Percentiles rank a stretch among this genome's conserved stretches.
These are phyloP conservation scores for Amblyteles armatorius DNA, from an alignment of 2,888 invertebrate species.

Conservation along the genomic window DNA sequence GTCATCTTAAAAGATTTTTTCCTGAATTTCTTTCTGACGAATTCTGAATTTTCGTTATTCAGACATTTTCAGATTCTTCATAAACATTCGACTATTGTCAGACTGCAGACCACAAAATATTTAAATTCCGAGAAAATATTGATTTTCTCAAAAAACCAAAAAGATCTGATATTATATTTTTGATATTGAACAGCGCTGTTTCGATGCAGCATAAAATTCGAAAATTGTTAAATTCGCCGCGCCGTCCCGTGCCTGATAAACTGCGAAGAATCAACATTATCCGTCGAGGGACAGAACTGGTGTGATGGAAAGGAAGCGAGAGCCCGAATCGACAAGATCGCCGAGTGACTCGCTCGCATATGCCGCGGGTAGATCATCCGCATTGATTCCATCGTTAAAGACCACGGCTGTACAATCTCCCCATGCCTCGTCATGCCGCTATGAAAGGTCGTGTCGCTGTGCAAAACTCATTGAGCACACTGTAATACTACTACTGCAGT, in stretches of 20 bases:
- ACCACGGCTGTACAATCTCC: constrained; percentile 65
- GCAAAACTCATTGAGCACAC: constrained; percentile 64
- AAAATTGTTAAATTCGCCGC: background rate
- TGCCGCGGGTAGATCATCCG: constrained; percentile 61
- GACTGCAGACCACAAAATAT: too few species aligned
- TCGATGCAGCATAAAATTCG: background rate
- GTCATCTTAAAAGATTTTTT: too few species aligned
- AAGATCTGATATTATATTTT: background rate
- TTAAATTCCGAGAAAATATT: too few species aligned
- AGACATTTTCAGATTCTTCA: too few species aligned
- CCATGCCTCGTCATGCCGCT: constrained; percentile 51
- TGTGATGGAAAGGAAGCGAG: constrained; percentile 62
- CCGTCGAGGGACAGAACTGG: constrained; percentile 24
- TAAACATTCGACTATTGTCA: too few species aligned
- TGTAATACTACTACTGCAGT: constrained; percentile 50
- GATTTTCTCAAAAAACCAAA: background rate
- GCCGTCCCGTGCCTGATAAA: background rate
- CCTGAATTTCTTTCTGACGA: too few species aligned
- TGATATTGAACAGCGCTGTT: background rate
- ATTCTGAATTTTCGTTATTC: too few species aligned
- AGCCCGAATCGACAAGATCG: constrained; percentile 58
- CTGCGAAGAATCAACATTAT: background rate
- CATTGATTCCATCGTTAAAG: constrained; percentile 65
- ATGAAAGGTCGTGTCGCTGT: constrained; percentile 65
- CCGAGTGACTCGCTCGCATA: constrained; percentile 36